Conservation (phyloP, 1,140 invertebrate genomes). For the Telenomus remus region DNA sequence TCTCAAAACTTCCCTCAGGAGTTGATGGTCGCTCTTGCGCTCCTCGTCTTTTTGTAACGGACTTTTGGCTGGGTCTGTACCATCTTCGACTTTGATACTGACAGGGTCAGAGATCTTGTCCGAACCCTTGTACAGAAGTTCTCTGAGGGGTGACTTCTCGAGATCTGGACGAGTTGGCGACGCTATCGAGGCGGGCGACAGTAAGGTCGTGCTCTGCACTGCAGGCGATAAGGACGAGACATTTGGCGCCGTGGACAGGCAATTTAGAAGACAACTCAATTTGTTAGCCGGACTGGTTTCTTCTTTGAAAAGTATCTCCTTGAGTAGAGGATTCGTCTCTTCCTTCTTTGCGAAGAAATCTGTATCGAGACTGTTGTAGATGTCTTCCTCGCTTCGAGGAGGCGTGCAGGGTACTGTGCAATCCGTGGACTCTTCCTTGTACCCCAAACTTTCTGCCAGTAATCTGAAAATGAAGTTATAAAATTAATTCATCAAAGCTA, state of each 20-base stretch:
- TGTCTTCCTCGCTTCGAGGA: slow-evolving; percentile 71
- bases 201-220: slow-evolving; percentile 17
- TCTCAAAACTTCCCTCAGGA: slow-evolving; percentile 86
- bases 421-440: slow-evolving; percentile 73
- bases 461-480: no score
- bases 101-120: slow-evolving; percentile 41
- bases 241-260: no score
- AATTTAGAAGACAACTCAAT: slow-evolving; percentile 10
- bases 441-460: slow-evolving; percentile 71
- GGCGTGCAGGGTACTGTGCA: slow-evolving; percentile 73
- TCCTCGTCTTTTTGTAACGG: slow-evolving; percentile 64
- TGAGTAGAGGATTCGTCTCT: slow-evolving; percentile 64
- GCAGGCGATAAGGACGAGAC: slow-evolving; percentile 24
- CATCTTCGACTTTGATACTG: slow-evolving; percentile 28
- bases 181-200: slow-evolving; percentile 45
- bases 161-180: slow-evolving; percentile 54
- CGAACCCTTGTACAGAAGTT: slow-evolving; percentile 63
- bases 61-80: slow-evolving; percentile 45
- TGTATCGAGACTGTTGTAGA: slow-evolving; percentile 72
- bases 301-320: slow-evolving; percentile 72
- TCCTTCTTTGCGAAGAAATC: slow-evolving; percentile 73
- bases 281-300: slow-evolving; percentile 57
- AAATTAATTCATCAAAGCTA: no score
- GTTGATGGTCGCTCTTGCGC: slow-evolving; percentile 80
- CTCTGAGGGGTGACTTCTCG: slow-evolving; percentile 65